These are phyloP conservation scores for Rhyacophila brunnea DNA, from an alignment of 1,140 invertebrate species.

Conservation along the genomic window DNA sequence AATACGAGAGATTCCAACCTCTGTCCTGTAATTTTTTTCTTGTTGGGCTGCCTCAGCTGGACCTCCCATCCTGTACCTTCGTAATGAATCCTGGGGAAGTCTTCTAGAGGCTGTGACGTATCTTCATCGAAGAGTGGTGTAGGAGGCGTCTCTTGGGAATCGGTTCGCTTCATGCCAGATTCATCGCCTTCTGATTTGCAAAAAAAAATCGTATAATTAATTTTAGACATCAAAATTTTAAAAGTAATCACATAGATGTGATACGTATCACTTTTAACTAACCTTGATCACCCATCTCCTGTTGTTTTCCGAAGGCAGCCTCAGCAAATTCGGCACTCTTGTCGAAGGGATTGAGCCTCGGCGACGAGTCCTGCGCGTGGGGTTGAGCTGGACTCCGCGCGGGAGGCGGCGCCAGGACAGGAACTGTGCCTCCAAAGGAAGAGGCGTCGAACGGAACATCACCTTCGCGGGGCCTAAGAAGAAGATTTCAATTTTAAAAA, in stretches of 20 bases:
- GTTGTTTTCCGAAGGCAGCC: slow-evolving; percentile 27
- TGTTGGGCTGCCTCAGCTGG: slow-evolving; percentile 92
- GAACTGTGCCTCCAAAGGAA: slow-evolving; percentile 54
- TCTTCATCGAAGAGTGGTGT: slow-evolving; percentile 95
- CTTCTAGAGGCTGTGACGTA: slow-evolving; percentile 87
- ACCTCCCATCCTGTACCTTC: slow-evolving; percentile 93
- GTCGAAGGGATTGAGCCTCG: slow-evolving; percentile 79
- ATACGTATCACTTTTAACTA: no score
- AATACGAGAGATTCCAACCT: no score
- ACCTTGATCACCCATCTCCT: slow-evolving; percentile 14
- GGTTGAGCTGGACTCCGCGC: slow-evolving; percentile 56
- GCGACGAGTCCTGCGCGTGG: slow-evolving; percentile 54
- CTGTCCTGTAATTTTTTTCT: slow-evolving; percentile 97
- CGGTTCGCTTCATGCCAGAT: slow-evolving; percentile 49
- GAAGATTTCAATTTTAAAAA: slow-evolving; percentile 18
- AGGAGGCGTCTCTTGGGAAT: slow-evolving; percentile 78
- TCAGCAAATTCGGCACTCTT: slow-evolving; percentile 55
- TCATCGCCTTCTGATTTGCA: slow-evolving; percentile 13
- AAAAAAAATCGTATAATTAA: no score
- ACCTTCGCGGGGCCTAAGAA: slow-evolving; percentile 61
- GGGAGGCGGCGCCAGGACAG: slow-evolving; percentile 73
- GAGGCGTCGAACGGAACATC: slow-evolving; percentile 38
- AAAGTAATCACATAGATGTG: no score
- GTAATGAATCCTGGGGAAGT: slow-evolving; percentile 82
- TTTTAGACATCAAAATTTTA: no score